phyloP scores from a whole-genome alignment of 2,113 vertebrate species.

The Centropus unirufus region DNA sequence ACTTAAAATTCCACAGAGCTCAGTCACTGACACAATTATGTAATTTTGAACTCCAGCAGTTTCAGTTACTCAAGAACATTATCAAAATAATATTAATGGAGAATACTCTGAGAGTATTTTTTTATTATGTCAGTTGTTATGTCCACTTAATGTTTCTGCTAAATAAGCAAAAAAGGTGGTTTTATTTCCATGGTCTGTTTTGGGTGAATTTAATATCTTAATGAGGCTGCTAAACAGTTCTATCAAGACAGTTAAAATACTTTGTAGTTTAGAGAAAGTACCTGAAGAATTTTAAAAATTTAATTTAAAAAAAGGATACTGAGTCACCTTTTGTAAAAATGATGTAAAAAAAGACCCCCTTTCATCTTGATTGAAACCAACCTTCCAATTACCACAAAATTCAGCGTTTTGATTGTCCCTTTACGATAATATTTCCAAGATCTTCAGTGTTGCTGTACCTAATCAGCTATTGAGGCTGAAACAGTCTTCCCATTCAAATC shows the following conservation, averaged over 20 bases:
- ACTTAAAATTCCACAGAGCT: not conserved
- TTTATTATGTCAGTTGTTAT: not conserved
- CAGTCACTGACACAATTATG: not conserved
- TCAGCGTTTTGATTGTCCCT: not conserved
- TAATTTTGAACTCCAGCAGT: not conserved
- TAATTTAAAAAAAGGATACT: fast-evolving
- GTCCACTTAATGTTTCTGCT: not conserved
- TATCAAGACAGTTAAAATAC: not conserved
- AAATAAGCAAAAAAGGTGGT: not conserved
- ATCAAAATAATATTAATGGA: not conserved
- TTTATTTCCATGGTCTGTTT: not conserved
- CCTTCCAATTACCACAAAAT: not conserved
- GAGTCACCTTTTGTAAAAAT: not conserved
- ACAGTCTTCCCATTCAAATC: not conserved
- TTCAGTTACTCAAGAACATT: not conserved
- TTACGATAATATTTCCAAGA: not conserved
- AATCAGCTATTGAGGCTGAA: not conserved
- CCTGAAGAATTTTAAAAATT: not conserved
- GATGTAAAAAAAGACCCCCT: not conserved
- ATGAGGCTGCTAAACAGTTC: not conserved
- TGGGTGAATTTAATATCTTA: not conserved
- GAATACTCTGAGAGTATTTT: not conserved
- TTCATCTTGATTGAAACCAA: not conserved
- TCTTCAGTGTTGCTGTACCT: not conserved
- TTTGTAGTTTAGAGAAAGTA: not conserved